Evolutionary conservation across 2,888 invertebrate species (phyloP).

Genomic region (Sinhomidia bicolor): DNA sequence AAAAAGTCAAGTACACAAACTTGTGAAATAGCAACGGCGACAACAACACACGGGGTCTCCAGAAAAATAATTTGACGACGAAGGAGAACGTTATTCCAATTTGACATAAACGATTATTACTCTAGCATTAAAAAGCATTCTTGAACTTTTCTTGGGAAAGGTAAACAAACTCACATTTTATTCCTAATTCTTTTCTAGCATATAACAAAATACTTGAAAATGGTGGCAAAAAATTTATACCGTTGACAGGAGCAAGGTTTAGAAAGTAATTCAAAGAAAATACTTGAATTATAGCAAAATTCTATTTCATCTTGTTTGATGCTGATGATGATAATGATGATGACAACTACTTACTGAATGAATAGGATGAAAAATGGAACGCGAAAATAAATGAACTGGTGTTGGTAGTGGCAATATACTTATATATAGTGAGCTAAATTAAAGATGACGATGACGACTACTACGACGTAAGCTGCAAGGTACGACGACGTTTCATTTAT

Average conservation of each 20-base stretch:
- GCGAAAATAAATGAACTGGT: constrained; percentile 10
- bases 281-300: neutral
- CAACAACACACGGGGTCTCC: neutral
- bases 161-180: neutral
- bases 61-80: neutral
- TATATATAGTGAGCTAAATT: neutral
- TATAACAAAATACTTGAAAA: neutral
- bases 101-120: constrained; percentile 23
- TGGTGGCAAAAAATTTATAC: neutral
- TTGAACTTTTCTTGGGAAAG: neutral
- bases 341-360: neutral
- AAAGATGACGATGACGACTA: neutral
- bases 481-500: constrained; percentile 31
- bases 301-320: constrained; percentile 10
- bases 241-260: neutral
- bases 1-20: no score
- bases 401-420: neutral
- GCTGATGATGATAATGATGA: neutral
- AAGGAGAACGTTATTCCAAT: constrained; percentile 2
- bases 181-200: neutral
- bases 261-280: neutral
- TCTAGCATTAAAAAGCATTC: neutral
- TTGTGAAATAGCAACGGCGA: no score
- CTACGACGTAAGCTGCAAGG: no score
- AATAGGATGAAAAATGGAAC: constrained; percentile 2